A percentile compares a stretch with the other conserved stretches of the same genome.
These are phyloP conservation scores for Ptilorrhoa leucosticta DNA, from an alignment of 2,113 vertebrate species.

Conservation along the genomic window DNA sequence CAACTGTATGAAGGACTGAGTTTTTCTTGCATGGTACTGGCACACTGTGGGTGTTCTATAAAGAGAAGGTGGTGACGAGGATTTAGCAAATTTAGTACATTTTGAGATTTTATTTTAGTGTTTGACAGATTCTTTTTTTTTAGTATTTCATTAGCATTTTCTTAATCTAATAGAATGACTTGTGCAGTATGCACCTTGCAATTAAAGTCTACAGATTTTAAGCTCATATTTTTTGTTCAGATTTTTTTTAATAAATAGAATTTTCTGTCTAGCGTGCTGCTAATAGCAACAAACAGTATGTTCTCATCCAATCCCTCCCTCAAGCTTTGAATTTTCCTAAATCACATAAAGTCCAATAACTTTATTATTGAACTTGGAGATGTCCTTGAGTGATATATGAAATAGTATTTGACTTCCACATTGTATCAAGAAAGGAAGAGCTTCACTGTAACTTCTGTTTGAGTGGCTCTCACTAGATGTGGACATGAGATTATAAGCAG, in stretches of 20 bases:
- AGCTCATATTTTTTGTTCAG: not conserved
- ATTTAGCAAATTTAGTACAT: not conserved
- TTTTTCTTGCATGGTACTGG: not conserved
- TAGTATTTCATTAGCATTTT: not conserved
- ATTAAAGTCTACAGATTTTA: not conserved
- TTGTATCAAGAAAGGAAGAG: not conserved
- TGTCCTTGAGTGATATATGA: not conserved
- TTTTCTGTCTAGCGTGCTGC: not conserved
- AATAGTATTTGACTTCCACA: not conserved
- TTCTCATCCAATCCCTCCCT: not conserved
- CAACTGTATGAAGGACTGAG: not conserved
- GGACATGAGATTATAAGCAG: not conserved
- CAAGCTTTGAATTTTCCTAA: not conserved
- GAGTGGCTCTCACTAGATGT: not conserved
- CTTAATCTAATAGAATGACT: not conserved
- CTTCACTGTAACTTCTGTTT: not conserved
- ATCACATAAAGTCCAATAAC: not conserved
- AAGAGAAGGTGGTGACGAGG: not conserved
- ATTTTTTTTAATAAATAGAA: not conserved
- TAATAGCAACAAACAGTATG: not conserved
- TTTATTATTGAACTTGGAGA: not conserved
- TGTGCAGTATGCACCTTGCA: not conserved
- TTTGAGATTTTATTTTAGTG: not conserved
- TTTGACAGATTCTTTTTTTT: not conserved
- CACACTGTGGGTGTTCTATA: not conserved